Conservation (phyloP, 2,797 vertebrate species). For the Avahi laniger region DNA sequence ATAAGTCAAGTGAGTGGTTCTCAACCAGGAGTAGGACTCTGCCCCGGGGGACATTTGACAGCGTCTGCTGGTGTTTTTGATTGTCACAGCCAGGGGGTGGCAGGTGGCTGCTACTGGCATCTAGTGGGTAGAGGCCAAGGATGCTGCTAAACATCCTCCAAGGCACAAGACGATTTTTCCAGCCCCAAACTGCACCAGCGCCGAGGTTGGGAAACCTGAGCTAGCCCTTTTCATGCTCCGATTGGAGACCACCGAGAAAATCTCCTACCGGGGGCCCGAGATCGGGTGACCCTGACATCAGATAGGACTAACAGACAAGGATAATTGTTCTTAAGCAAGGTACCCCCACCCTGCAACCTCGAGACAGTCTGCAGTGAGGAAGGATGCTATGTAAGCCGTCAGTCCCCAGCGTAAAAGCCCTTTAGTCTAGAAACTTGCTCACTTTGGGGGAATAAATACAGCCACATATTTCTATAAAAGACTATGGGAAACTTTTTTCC, state of each 20-base stretch:
- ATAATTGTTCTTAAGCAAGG: rapidly evolving
- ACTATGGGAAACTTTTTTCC: not conserved
- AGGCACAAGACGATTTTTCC: too few species aligned
- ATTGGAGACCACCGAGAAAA: not conserved
- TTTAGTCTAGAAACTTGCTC: not conserved
- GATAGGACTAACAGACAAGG: rapidly evolving
- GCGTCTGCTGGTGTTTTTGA: not conserved
- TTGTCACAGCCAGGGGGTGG: not conserved
- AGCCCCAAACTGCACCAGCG: too few species aligned
- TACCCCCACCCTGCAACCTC: rapidly evolving
- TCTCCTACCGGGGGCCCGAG: not conserved
- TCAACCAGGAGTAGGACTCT: not conserved
- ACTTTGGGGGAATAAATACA: not conserved
- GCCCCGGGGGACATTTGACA: rapidly evolving
- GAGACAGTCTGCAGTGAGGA: not conserved
- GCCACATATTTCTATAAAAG: not conserved
- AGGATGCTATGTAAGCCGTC: rapidly evolving
- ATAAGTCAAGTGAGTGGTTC: not conserved
- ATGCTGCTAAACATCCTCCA: rapidly evolving
- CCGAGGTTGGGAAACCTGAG: rapidly evolving
- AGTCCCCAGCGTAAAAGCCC: not conserved
- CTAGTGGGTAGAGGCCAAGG: not conserved
- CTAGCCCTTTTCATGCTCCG: too few species aligned
- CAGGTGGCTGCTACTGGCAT: not conserved
- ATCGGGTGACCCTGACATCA: rapidly evolving